These are phyloP conservation scores for Ichneumon xanthorius DNA, from an alignment of 2,888 invertebrate species.

Conservation along the genomic window DNA sequence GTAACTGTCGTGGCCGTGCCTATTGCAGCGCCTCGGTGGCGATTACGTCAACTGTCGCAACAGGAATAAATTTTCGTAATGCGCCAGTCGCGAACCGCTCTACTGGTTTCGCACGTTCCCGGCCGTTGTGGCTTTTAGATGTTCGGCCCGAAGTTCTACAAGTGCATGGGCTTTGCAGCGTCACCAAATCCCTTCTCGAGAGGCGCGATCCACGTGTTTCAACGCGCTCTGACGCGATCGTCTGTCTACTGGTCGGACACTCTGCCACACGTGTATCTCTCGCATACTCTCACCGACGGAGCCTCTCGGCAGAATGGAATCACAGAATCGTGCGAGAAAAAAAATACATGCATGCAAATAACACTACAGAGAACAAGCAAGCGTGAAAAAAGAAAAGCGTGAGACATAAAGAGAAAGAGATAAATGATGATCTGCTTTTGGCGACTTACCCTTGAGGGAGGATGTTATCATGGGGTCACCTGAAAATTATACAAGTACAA, in stretches of 20 bases:
- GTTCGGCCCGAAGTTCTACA: constrained; percentile 58
- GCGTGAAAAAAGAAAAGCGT: not conserved
- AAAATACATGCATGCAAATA: constrained; percentile 22
- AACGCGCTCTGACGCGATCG: not conserved
- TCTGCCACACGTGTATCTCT: not conserved
- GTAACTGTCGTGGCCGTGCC: not conserved
- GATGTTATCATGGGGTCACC: constrained; percentile 85
- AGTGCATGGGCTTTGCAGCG: constrained; percentile 24
- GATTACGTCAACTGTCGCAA: constrained; percentile 7
- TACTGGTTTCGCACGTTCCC: constrained; percentile 32
- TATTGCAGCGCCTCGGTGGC: constrained; percentile 3
- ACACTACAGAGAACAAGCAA: not conserved
- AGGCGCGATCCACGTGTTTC: not conserved
- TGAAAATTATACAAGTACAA: constrained; percentile 83
- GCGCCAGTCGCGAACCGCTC: constrained; percentile 44
- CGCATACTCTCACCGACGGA: not conserved
- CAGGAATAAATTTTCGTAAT: constrained; percentile 38
- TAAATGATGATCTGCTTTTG: constrained; percentile 66
- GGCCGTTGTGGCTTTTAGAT: constrained; percentile 35
- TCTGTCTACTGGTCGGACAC: not conserved
- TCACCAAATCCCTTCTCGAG: constrained; percentile 56
- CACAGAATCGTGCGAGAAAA: not conserved
- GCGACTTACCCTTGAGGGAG: constrained; percentile 84
- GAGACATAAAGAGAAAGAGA: constrained; percentile 12
- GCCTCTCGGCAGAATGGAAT: not conserved